Percentiles rank a stretch among this genome's conserved stretches.
These are phyloP conservation scores for Rallus limicola DNA, from an alignment of 2,113 vertebrate genomes.

Conservation along the genomic window DNA sequence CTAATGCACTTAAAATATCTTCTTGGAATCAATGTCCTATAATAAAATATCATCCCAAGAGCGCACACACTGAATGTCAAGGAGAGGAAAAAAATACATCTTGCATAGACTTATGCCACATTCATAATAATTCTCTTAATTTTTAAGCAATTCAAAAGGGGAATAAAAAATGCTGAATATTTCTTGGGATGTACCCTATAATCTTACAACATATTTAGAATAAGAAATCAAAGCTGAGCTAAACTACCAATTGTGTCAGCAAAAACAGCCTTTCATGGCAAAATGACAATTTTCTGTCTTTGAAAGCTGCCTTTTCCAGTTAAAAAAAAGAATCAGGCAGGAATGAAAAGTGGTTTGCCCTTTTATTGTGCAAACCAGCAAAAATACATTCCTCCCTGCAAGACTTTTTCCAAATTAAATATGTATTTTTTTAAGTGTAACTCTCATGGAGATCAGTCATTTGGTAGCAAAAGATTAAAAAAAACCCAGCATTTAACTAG, in stretches of 20 bases:
- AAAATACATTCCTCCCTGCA: slow-evolving; percentile 33
- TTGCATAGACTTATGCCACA: background rate
- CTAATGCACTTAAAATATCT: slow-evolving; percentile 3
- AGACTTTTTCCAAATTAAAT: slow-evolving; percentile 33
- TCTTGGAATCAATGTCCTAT: background rate
- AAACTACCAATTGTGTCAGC: slow-evolving; percentile 55
- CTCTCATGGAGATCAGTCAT: slow-evolving; percentile 8
- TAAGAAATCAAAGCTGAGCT: slow-evolving; percentile 60
- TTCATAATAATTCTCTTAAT: slow-evolving; percentile 52
- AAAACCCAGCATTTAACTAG: background rate
- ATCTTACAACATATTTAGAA: slow-evolving; percentile 70
- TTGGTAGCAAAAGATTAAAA: background rate
- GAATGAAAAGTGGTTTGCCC: slow-evolving; percentile 56
- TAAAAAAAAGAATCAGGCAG: slow-evolving; percentile 13
- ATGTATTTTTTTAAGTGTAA: background rate
- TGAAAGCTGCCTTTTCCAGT: slow-evolving; percentile 52
- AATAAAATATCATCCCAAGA: slow-evolving; percentile 12
- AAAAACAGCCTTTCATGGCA: slow-evolving; percentile 68
- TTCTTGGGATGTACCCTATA: slow-evolving; percentile 61
- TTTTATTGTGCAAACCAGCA: slow-evolving; percentile 60
- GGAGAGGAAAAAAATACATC: background rate
- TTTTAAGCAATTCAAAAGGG: slow-evolving; percentile 56
- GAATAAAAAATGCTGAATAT: slow-evolving; percentile 48
- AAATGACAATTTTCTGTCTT: slow-evolving; percentile 64
- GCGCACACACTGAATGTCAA: background rate